These are phyloP conservation scores for Esox lucius DNA, from an alignment of 2,797 vertebrate genomes.

Conservation along the genomic window DNA sequence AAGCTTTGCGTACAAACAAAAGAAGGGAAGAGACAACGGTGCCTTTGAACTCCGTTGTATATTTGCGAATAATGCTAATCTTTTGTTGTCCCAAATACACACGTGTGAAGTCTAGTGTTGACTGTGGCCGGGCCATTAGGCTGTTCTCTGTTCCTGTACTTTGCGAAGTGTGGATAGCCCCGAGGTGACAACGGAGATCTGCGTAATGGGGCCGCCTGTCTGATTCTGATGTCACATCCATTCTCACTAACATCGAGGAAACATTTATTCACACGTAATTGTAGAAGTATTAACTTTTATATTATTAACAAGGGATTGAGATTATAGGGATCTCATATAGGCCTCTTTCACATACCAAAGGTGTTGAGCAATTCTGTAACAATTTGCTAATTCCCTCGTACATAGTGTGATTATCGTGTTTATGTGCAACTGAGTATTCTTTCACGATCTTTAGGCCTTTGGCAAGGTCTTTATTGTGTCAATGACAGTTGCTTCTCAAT, in stretches of 20 bases:
- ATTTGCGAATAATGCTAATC: conserved; percentile 79
- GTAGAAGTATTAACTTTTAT: neutral
- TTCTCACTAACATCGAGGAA: conserved; percentile 7
- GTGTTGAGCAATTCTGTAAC: neutral
- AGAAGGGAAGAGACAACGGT: conserved; percentile 61
- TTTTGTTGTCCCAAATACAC: conserved; percentile 79
- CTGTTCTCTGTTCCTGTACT: conserved; percentile 55
- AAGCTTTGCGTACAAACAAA: conserved; percentile 51
- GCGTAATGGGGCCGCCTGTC: conserved; percentile 56
- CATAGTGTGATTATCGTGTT: too few species aligned
- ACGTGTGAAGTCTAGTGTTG: conserved; percentile 68
- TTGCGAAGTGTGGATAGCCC: conserved; percentile 60
- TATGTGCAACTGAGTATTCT: too few species aligned
- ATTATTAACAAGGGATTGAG: neutral
- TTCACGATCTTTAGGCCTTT: too few species aligned
- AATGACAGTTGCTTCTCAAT: too few species aligned
- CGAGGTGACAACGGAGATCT: conserved; percentile 58
- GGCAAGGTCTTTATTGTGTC: too few species aligned
- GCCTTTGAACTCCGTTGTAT: conserved; percentile 77
- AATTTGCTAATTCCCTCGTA: neutral
- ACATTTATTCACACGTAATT: conserved; percentile 2
- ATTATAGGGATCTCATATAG: neutral
- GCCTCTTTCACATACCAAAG: neutral
- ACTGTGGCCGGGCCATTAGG: conserved; percentile 66
- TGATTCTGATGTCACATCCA: neutral